Base-by-base conservation (phyloP, 2,797 vertebrate genomes). In the Rhodeus uyekii region DNA sequence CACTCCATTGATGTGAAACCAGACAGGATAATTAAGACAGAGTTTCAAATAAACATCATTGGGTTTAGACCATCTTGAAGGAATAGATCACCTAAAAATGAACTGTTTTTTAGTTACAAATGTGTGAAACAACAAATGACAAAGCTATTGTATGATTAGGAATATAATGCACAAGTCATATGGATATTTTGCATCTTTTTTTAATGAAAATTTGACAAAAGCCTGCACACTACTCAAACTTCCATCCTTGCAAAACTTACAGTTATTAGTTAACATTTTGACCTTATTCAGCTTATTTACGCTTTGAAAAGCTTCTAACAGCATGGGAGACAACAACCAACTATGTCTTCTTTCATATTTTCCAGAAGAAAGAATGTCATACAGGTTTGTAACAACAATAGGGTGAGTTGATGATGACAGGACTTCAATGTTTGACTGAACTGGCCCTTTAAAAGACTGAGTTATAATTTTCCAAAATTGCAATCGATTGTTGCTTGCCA, bases 31-130 rank as follows among this genome's bases (percentile, higher is more conserved):
- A 22, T 75, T 24, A 34, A 67, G 19, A 68, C 5, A 6, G 38
- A 7, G 42, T 64, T 67, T 81, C 71, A 12, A 75, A 81, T 81
- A 75, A 73, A 81, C 63, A 76, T 76, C 42, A 9, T 4, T 64
- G 42, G 71, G 42, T 74, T 79, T 69, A 69, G 27, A 79, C 46
- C 4, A 18, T 65, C 32, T 78, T 48, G 22, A 39, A 29, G 3
- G 16, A 32, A 67, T 24, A 67, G n/a, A 39, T 67, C 12, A 14
- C 38, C 38, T 42, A 67, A 42, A 71, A 71, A 32, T 0, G 3
- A 27, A 42, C 18, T 46, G 5, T 12, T 64, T 64, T 64, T 8
- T 36, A 8, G 36, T 39, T 16, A 67, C 6, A 42, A 67, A 24
- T 67, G 19, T 12, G 5, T 0, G 2, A 71, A 48, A 22, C 39